These are phyloP conservation scores for Drosophila falleni DNA, from an alignment of 2,888 invertebrate genomes.

Conservation along the genomic window DNA sequence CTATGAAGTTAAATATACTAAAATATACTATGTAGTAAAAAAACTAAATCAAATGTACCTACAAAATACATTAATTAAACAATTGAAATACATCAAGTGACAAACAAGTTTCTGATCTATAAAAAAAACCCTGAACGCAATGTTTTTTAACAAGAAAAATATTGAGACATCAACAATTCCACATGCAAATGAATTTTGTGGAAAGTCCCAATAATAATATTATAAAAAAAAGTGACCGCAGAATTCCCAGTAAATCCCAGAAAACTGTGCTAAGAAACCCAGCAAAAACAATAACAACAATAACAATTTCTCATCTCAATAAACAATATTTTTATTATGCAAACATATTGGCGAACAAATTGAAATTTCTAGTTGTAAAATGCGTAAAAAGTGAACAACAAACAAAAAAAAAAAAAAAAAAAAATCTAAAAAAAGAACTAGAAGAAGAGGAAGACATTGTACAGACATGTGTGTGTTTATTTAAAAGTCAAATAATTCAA, in stretches of 20 bases:
- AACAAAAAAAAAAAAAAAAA: slow-evolving; percentile 37
- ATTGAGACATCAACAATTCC: slow-evolving; percentile 29
- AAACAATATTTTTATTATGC: slow-evolving; percentile 23
- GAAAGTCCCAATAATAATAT: slow-evolving; percentile 31
- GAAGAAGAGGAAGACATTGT: slow-evolving; percentile 22
- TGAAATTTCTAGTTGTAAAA: slow-evolving; percentile 33
- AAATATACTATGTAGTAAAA: no score
- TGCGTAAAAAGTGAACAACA: slow-evolving; percentile 31
- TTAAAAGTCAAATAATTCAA: slow-evolving; percentile 35
- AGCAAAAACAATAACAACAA: slow-evolving; percentile 2
- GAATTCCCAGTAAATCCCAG: slow-evolving; percentile 63
- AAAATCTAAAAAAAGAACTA: slow-evolving; percentile 57
- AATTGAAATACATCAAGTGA: neutral
- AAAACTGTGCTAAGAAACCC: slow-evolving; percentile 69
- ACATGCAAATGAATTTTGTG: slow-evolving; percentile 49
- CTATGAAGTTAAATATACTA: no score
- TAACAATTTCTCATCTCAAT: neutral
- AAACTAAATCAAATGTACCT: neutral
- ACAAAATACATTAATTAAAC: slow-evolving; percentile 1
- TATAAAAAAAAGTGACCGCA: slow-evolving; percentile 32
- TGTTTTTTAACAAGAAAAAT: slow-evolving; percentile 24
- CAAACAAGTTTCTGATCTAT: slow-evolving; percentile 8
- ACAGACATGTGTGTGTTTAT: slow-evolving; percentile 39
- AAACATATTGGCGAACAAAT: slow-evolving; percentile 8
- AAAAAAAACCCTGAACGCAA: slow-evolving; percentile 24